Base-by-base conservation (phyloP, 2,888 invertebrate genomes). In the Chouioia cunea region DNA sequence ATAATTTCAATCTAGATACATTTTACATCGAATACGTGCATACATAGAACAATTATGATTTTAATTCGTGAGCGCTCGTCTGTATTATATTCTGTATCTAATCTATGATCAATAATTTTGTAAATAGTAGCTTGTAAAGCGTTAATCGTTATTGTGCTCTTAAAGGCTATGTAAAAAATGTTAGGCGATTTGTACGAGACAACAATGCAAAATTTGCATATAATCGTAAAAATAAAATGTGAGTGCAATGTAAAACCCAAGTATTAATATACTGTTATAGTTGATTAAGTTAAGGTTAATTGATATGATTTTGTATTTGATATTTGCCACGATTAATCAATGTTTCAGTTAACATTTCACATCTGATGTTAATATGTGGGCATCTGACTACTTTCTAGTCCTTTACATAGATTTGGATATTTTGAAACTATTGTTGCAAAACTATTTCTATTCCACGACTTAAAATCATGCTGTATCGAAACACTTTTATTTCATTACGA, bases 121-220 rank as follows among this genome's bases (percentile, higher is more conserved):
- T 73, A 73, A 67, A 73, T 73, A 73, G 63, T 70, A 70, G 64
- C 67, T 66, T 73, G 63, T 73, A 73, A 66, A 70, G 56, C 65
- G 70, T 73, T 73, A 70, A 73, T 67, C 67, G 70, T 73, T 70
- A 73, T 65, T 58, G 59, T 70, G 63, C 65, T 73, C 66, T 52
- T 66, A 70, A 63, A 57, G 63, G 66, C 63, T 66, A 73, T 73
- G 69, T 66, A 70, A 73, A 70, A 59, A 46, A 66, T n/a, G 48
- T 52, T 43, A 67, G 57, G 27, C 54, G 44, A 67, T 72, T 68
- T 72, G 46, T 65, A 68, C 47, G 52, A 65, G 54, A 46, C 48
- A 22, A 50, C n/a, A 59, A 56, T 60, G 54, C 43, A 56, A 6
- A 68, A 43, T 60, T 1, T 65, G 47, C 59, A 50, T 60, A 52